Conservation (phyloP, 2,888 invertebrate genomes). For the Eudemis profundana region DNA sequence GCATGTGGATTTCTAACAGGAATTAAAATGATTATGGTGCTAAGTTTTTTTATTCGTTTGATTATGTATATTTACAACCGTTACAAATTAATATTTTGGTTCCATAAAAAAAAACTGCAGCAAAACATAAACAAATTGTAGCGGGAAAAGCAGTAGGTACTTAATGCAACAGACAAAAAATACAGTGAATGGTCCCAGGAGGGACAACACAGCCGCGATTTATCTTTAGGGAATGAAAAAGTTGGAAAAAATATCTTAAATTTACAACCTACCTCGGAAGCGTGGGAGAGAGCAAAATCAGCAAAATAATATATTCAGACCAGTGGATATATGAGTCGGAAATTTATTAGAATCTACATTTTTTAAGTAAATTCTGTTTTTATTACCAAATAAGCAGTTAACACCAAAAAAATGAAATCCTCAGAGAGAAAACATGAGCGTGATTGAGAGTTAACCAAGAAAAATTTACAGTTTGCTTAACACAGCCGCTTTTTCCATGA, state of each 20-base stretch:
- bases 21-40: too few relatives aligned
- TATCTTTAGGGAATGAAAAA: conserved; percentile 12
- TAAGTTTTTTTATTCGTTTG: too few relatives aligned
- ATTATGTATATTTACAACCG: too few relatives aligned
- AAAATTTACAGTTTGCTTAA: neutral
- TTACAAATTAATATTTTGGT: too few relatives aligned
- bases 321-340: neutral
- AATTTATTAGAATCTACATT: neutral
- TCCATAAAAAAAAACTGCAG: too few relatives aligned
- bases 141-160: too few relatives aligned
- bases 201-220: conserved; percentile 20
- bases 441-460: neutral
- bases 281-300: conserved; percentile 35
- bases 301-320: neutral
- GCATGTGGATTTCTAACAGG: conserved; percentile 6
- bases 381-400: too few relatives aligned
- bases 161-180: neutral
- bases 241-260: conserved; percentile 7
- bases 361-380: neutral
- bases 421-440: neutral
- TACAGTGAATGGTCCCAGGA: conserved; percentile 13
- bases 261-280: neutral
- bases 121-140: neutral
- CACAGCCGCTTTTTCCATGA: conserved; percentile 3
- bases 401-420: neutral